Conservation (phyloP, 2,797 vertebrate species). For the Dipus sagitta region DNA sequence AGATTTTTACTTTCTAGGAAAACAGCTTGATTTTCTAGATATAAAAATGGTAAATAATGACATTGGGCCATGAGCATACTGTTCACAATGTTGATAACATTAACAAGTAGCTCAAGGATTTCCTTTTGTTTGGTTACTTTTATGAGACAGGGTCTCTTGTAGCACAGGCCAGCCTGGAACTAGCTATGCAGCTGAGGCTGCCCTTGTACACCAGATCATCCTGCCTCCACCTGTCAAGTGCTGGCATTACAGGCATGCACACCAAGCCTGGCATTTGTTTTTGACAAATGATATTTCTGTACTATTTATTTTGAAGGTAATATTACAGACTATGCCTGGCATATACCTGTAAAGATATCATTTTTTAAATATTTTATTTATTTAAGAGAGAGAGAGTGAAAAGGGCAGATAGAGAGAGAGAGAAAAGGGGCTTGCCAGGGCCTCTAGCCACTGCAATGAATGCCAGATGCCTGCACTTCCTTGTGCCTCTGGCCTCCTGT, state of each 20-base stretch:
- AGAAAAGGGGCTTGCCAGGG: too few relatives aligned
- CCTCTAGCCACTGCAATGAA: too few relatives aligned
- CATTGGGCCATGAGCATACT: not conserved
- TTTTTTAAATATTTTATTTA: not conserved
- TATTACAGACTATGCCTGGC: constrained; percentile 2
- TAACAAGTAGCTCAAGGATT: constrained; percentile 35
- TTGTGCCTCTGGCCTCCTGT: too few relatives aligned
- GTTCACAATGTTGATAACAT: constrained; percentile 13
- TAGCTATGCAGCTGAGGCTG: not conserved
- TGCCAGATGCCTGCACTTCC: too few relatives aligned
- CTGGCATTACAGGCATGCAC: not conserved
- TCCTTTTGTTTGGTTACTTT: not conserved
- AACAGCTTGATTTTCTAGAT: constrained; percentile 59
- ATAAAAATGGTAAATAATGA: constrained; percentile 45
- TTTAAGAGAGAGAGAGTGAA: too few relatives aligned
- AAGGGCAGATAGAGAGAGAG: too few relatives aligned
- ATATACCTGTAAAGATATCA: not conserved
- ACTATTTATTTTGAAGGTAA: constrained; percentile 32
- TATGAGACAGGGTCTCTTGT: not conserved
- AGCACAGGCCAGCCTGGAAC: not conserved
- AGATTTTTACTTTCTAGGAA: constrained; percentile 48
- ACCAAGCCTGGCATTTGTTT: not conserved
- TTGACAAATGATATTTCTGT: constrained; percentile 45
- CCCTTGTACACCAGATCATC: not conserved
- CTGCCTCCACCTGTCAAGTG: not conserved